Evolutionary conservation across 2,113 vertebrate genomes (phyloP), one percentile per base, ranked within the genome.

Genomic region (Athene noctua): DNA sequence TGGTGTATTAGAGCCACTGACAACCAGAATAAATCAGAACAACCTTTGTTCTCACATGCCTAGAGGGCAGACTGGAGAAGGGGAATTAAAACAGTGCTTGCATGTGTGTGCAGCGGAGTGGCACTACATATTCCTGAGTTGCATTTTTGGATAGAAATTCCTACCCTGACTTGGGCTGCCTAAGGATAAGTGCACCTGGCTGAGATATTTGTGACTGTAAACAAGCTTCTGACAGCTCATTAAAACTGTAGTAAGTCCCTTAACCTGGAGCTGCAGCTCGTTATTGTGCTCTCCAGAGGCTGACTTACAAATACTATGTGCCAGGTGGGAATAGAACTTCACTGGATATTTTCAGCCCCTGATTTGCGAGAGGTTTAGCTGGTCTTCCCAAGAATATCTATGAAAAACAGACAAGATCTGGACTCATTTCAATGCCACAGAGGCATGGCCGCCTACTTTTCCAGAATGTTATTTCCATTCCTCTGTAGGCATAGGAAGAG

Each of bases 131-230:
- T 46, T 93, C 62, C 62, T 77, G 65, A 62, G 66, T 38, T 36
- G 22, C 40, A 30, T 47, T 94, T 75, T 70, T 70, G 25, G 32
- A 27, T 34, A 72, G 47, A 66, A 80, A 68, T 79, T 90, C 44
- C 40, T 86, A 20, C 36, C 40, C 40, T 68, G 49, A 91, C 54
- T 15, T 85, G 73, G 73, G 22, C 73, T 94, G 51, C 66, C 29
- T 30, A 23, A 82, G 70, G 73, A 65, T 36, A 78, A 78, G 42
- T 3, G 13, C 75, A 93, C 84, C 91, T 78, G 71, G 81, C 58
- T 95, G 91, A 95, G 93, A 90, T 78, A 67, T 95, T 55, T 91
- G 89, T 82, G 67, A 82, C 67, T 71, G 71, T 95, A 96, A 96
- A 94, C 90, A 92, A 83, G 58, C 67, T 91, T 93, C 93, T 88